Conservation (phyloP, 2,113 vertebrate genomes). For the Capricornis sumatraensis region DNA sequence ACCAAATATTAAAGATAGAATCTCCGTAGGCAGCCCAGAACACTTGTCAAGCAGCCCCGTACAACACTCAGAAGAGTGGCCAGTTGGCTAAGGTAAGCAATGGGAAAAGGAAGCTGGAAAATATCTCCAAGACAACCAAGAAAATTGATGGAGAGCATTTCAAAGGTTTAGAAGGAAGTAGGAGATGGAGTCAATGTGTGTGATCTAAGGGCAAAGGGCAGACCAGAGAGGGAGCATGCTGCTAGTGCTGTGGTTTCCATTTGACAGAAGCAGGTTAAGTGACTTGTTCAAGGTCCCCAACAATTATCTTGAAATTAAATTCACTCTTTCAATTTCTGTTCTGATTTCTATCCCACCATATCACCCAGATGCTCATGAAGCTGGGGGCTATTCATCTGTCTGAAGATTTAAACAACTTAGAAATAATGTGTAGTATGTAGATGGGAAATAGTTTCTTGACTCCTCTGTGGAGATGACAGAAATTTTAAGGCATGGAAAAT, state of each 20-base stretch:
- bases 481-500: background rate
- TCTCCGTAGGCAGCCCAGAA: background rate
- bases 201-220: background rate
- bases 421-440: background rate
- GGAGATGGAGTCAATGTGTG: background rate
- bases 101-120: background rate
- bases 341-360: background rate
- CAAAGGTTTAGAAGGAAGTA: background rate
- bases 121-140: background rate
- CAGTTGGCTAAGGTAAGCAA: background rate
- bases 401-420: slow-evolving; percentile 17
- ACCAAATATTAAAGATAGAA: background rate
- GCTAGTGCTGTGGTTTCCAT: background rate
- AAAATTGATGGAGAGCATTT: slow-evolving; percentile 13
- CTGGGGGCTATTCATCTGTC: background rate
- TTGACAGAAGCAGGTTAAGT: background rate
- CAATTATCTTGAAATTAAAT: slow-evolving; percentile 20
- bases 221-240: background rate
- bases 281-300: background rate
- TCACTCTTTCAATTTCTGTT: slow-evolving; percentile 18
- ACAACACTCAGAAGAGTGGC: background rate
- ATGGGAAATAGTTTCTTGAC: background rate
- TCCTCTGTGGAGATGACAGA: slow-evolving; percentile 17
- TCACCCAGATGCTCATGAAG: background rate
- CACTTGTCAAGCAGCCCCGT: background rate